Evolutionary conservation across 2,888 invertebrate genomes (phyloP), one percentile per base, ranked within the genome.

Genomic region (Suillia variegata): DNA sequence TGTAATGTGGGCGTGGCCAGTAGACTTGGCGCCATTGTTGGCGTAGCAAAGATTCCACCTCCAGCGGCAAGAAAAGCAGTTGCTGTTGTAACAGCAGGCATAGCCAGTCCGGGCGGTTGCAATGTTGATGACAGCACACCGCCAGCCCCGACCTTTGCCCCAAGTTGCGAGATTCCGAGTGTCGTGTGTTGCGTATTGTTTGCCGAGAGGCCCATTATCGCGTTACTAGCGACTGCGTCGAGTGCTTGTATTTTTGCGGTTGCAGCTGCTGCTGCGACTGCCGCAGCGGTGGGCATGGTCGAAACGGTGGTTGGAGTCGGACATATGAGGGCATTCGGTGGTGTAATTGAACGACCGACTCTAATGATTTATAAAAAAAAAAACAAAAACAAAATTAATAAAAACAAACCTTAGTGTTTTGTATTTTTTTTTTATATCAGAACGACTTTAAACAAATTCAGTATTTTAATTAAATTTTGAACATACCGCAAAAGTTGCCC

Each of bases 331-430:
- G 93, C 95, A 82, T 98, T 96, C 24, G 99, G 98, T 64, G 98
- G 98, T 17, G 98, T 99, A 69, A 99, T 97, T 47, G 98, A 97
- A 78, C 93, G 87, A 1, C 98, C 97, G 63, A 99, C 96, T 68
- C 96, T 83, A 10, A 5, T 6, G 10, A 6, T 26, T 5, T 5
- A 26, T 5, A 26, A 10, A 26, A 26, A 26, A 26, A 6, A 6
- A 10, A 26, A 26, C 6, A 26, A 26, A 26, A 26, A 26, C 26
- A 26, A 26, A 26, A 26, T n/a, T 6, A 26, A 26, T 26, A 26
- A 12, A 6, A 1, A 0, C 0, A 10, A 12, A 1, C 1, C 6
- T 65, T 55, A 26, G 26, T 26, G 6, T 64, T n/a, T n/a, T n/a
- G n/a, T n/a, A n/a, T n/a, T n/a, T n/a, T n/a, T n/a, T n/a, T n/a